Evolutionary conservation across 1,140 invertebrate species (phyloP).

Genomic region (Drosophila ogumai): DNA sequence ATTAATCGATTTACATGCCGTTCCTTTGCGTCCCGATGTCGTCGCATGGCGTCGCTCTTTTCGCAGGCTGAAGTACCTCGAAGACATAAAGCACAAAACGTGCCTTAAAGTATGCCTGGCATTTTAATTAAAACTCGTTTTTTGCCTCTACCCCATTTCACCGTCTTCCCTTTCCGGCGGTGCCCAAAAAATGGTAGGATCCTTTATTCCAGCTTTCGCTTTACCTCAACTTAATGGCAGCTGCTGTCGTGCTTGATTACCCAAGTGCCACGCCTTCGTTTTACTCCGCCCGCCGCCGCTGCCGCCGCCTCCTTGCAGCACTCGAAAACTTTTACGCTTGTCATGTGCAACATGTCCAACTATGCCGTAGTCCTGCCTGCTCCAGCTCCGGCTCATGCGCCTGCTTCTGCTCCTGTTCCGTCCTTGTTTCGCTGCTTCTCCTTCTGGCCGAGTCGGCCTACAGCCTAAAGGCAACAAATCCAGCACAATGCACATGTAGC

Average conservation of each 20-base stretch:
- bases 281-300: not conserved
- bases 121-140: slow-evolving; percentile 78
- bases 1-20: slow-evolving; percentile 29
- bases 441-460: slow-evolving; percentile 36
- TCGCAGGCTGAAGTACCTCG: slow-evolving; percentile 16
- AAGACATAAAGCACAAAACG: slow-evolving; percentile 45
- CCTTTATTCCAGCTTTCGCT: slow-evolving; percentile 48
- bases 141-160: slow-evolving; percentile 22
- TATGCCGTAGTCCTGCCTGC: slow-evolving; percentile 58
- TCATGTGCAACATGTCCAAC: slow-evolving; percentile 81
- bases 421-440: slow-evolving; percentile 5
- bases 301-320: slow-evolving; percentile 38
- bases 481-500: slow-evolving; percentile 76
- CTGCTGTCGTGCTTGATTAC: slow-evolving; percentile 80
- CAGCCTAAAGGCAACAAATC: slow-evolving; percentile 75
- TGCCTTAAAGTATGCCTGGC: slow-evolving; percentile 73
- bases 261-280: slow-evolving; percentile 39
- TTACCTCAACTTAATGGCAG: slow-evolving; percentile 80
- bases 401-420: slow-evolving; percentile 2
- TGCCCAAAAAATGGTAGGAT: slow-evolving; percentile 16
- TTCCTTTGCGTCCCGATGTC: slow-evolving; percentile 1
- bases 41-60: not conserved
- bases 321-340: slow-evolving; percentile 77
- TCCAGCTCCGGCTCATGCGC: slow-evolving; percentile 3
- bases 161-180: not conserved